Base-by-base conservation (phyloP, 2,888 invertebrate genomes). In the Lasioglossum pauxillum region DNA sequence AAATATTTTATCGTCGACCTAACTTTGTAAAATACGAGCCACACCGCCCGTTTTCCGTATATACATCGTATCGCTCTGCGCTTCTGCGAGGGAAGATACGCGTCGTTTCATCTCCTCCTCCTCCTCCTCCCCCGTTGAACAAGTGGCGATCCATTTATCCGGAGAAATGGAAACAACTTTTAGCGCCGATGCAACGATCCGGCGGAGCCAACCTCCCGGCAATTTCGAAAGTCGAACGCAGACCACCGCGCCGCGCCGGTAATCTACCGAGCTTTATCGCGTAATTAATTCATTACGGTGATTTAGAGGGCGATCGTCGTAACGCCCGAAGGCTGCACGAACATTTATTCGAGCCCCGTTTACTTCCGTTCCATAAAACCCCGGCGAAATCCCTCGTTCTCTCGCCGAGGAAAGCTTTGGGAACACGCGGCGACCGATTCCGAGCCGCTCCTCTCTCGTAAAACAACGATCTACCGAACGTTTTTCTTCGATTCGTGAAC, bases 1-100 rank as follows among this genome's bases (percentile, higher is more conserved):
- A 93, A 93, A 93, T 93, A 92, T 92, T 92, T 93, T 91, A 94
- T 92, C 91, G 85, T 57, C 44, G 84, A 89, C 89, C 90, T 89
- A 91, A 89, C 89, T 79, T 78, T 71, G 80, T 78, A 73, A 90
- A 82, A 90, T 88, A 91, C 80, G 83, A 76, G 71, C 35, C 72
- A 27, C 67, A 5, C 27, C 64, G 64, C 64, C 31, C 64, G 64
- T 12, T n/a, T 12, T 2, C n/a, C n/a, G 57, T n/a, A 57, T 12
- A 57, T 57, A 57, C 57, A 53, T 53, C 53, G 53, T 53, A n/a
- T 23, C 53, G 53, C 23, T 53, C 53, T 23, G 53, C 53, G 23
- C 53, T 53, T 53, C 23, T 3, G 8, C 53, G 53, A 53, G 23
- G 23, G 10, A 53, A 53, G 53, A 53, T 53, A 53, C 53, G 19